Evolutionary conservation across 2,888 invertebrate genomes (phyloP).

Genomic region (Lagria hirta): DNA sequence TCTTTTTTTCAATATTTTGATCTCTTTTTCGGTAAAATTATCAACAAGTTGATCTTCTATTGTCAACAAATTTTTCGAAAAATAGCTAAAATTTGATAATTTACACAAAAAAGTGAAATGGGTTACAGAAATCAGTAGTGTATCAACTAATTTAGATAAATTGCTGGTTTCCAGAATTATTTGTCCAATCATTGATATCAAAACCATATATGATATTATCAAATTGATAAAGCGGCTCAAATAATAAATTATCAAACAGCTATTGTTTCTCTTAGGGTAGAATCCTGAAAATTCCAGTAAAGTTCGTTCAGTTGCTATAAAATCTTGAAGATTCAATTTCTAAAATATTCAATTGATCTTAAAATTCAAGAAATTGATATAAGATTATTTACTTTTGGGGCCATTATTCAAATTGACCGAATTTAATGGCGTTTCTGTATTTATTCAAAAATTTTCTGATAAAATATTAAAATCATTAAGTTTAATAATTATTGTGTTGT

Average conservation of each 20-base stretch:
- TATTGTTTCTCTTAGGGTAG: slow-evolving; percentile 7
- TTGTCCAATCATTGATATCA: slow-evolving; percentile 8
- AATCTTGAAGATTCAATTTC: neutral
- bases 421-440: too few species aligned
- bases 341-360: too few species aligned
- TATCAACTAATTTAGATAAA: slow-evolving; percentile 5
- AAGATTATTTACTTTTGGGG: too few species aligned
- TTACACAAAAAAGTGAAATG: slow-evolving; percentile 13
- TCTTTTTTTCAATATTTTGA: slow-evolving; percentile 1
- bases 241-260: neutral
- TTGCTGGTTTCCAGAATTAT: slow-evolving; percentile 4
- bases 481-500: too few species aligned
- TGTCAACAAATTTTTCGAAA: neutral
- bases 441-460: too few species aligned
- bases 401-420: too few species aligned
- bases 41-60: slow-evolving; percentile 4
- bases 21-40: neutral
- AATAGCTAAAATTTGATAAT: slow-evolving; percentile 7
- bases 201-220: neutral
- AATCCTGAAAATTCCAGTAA: slow-evolving; percentile 3
- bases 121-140: slow-evolving; percentile 6
- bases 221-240: slow-evolving; percentile 1
- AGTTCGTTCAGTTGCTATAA: slow-evolving; percentile 2
- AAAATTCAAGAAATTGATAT: too few species aligned
- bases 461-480: too few species aligned